These are phyloP conservation scores for Galaxias olidus DNA, from an alignment of 2,797 vertebrate genomes.

Conservation along the genomic window DNA sequence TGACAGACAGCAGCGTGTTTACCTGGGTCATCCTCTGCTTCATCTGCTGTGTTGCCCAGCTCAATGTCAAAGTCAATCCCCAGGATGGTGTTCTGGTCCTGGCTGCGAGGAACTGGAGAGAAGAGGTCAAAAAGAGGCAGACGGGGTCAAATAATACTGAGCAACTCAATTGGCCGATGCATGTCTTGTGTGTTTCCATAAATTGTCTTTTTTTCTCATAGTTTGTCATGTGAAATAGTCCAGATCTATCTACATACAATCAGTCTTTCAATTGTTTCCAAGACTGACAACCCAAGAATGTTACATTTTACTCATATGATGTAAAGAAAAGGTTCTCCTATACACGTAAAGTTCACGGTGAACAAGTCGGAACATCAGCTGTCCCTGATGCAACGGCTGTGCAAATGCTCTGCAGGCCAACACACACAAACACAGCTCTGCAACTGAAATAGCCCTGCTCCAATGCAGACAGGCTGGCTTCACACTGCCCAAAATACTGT, in stretches of 20 bases:
- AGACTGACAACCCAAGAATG: background rate
- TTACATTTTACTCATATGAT: conserved; percentile 34
- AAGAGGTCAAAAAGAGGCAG: conserved; percentile 24
- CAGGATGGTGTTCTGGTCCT: conserved; percentile 82
- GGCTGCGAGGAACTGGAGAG: conserved; percentile 86
- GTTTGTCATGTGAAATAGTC: no score
- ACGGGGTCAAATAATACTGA: no score
- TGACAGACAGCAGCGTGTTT: conserved; percentile 28
- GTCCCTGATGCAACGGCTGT: conserved; percentile 44
- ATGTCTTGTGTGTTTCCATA: no score
- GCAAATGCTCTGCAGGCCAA: conserved; percentile 28
- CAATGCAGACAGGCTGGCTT: no score
- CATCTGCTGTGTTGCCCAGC: conserved; percentile 89
- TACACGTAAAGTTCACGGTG: no score
- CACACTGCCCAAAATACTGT: conserved; percentile 50
- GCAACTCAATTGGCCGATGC: no score
- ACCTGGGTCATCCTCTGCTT: conserved; percentile 93
- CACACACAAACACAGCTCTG: conserved; percentile 20
- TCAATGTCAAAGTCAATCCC: conserved; percentile 88
- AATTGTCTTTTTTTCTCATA: no score
- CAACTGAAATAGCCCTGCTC: conserved; percentile 31
- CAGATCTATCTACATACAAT: no score
- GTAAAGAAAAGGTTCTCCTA: no score
- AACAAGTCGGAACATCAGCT: conserved; percentile 15
- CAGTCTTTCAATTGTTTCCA: no score